phyloP scores from a whole-genome alignment of 2,797 vertebrate species.

The Phylloscopus collybita region DNA sequence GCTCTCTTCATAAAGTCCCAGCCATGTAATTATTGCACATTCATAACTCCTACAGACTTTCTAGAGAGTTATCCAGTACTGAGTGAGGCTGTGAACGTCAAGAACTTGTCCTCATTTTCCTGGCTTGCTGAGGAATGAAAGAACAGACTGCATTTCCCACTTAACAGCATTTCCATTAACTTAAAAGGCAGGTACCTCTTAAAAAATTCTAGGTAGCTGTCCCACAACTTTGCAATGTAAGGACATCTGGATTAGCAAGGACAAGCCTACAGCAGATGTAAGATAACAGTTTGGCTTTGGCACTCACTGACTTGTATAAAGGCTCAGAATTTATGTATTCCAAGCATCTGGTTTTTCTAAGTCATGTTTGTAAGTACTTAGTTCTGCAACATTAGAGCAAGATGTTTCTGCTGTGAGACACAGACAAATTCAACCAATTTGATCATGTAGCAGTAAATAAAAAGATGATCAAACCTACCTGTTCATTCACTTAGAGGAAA shows the following conservation, averaged over 20 bases:
- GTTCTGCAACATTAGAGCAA: conserved; percentile 16
- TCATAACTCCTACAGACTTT: conserved; percentile 32
- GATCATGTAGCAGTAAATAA: background rate
- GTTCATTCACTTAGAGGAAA: background rate
- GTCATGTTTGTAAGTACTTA: background rate
- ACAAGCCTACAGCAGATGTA: background rate
- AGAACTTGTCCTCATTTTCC: background rate
- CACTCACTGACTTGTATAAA: background rate
- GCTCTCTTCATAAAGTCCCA: conserved; percentile 10
- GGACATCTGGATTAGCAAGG: background rate
- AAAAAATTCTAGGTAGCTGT: background rate
- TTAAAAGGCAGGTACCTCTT: background rate
- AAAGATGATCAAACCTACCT: background rate
- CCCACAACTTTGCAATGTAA: background rate
- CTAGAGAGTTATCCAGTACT: background rate
- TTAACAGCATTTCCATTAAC: background rate
- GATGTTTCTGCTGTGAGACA: background rate
- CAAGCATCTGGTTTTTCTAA: background rate
- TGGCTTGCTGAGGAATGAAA: background rate
- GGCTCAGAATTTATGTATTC: background rate
- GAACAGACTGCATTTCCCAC: background rate
- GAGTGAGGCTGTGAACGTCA: background rate
- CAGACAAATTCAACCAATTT: background rate
- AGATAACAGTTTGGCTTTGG: background rate
- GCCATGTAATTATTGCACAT: conserved; percentile 29